A percentile compares a stretch with the other conserved stretches of the same genome.
phyloP scores from a whole-genome alignment of 2,113 vertebrate genomes.

The Chaetodon auriga region DNA sequence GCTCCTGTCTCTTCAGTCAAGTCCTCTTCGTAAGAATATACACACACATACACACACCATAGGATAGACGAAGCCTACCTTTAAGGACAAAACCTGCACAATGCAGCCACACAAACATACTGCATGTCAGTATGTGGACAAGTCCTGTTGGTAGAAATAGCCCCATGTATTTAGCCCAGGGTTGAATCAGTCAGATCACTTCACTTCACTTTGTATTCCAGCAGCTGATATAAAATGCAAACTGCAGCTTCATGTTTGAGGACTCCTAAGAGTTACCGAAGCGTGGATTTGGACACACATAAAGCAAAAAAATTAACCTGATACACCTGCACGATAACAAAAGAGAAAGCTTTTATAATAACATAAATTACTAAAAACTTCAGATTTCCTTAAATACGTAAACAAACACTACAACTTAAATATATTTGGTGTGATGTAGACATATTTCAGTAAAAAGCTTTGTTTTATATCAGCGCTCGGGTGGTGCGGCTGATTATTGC shows the following conservation, averaged over 20 bases:
- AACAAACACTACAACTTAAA: conserved; percentile 76
- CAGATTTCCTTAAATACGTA: conserved; percentile 72
- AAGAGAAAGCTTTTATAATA: conserved; percentile 38
- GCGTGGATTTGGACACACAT: conserved; percentile 41
- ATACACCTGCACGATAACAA: conserved; percentile 21
- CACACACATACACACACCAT: not conserved
- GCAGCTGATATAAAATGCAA: conserved; percentile 45
- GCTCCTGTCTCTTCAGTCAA: conserved; percentile 38
- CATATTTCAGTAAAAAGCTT: conserved; percentile 69
- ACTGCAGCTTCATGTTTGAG: conserved; percentile 27
- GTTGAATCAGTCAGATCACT: conserved; percentile 42
- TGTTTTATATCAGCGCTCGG: conserved; percentile 51
- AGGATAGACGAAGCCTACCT: conserved; percentile 27
- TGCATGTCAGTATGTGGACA: not conserved
- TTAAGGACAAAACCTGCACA: conserved; percentile 77
- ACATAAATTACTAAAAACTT: conserved; percentile 40
- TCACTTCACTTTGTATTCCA: conserved; percentile 54
- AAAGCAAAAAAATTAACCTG: conserved; percentile 52
- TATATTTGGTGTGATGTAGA: conserved; percentile 81
- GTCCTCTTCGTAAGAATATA: conserved; percentile 44
- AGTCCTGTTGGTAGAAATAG: conserved; percentile 9
- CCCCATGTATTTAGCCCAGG: conserved; percentile 40
- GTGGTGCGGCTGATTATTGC: conserved; percentile 66
- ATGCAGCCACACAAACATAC: conserved; percentile 30
- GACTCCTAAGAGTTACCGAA: conserved; percentile 27